Conservation (phyloP, 2,888 invertebrate species). For the Drosophila neonasuta region DNA sequence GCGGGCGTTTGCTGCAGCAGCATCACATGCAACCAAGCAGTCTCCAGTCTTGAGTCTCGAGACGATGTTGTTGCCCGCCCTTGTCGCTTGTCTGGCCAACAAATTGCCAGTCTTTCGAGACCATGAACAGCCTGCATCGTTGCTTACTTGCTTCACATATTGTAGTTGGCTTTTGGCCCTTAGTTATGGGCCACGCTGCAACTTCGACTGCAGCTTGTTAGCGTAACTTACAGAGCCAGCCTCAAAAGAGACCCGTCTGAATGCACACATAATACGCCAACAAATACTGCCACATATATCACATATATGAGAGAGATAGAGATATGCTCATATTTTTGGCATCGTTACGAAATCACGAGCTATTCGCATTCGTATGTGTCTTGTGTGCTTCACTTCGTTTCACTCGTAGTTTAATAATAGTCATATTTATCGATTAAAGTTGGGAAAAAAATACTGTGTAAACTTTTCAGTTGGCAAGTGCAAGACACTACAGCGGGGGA, state of each 20-base stretch:
- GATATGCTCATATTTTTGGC: slow-evolving; percentile 56
- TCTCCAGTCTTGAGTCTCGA: slow-evolving; percentile 1
- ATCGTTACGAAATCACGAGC: slow-evolving; percentile 49
- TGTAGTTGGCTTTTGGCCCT: slow-evolving; percentile 44
- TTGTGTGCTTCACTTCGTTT: slow-evolving; percentile 13
- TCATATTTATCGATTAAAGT: slow-evolving; percentile 70
- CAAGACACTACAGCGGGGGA: slow-evolving; percentile 8
- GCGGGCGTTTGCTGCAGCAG: slow-evolving; percentile 27
- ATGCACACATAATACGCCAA: slow-evolving; percentile 12
- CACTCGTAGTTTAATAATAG: slow-evolving; percentile 42
- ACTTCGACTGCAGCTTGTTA: slow-evolving; percentile 54
- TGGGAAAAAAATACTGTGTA: slow-evolving; percentile 13
- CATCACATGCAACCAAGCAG: slow-evolving; percentile 10
- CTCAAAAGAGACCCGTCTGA: slow-evolving; percentile 15
- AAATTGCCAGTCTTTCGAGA: slow-evolving; percentile 48
- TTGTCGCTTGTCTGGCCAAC: slow-evolving; percentile 29
- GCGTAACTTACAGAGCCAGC: slow-evolving; percentile 36
- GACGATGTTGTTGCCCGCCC: not conserved
- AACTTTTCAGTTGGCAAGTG: slow-evolving; percentile 4
- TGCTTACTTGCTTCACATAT: slow-evolving; percentile 33
- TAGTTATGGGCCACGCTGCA: slow-evolving; percentile 40
- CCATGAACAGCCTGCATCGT: not conserved
- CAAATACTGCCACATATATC: slow-evolving; percentile 3
- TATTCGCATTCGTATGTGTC: not conserved
- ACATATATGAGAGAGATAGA: not conserved